These are phyloP conservation scores for Lochmaea capreae DNA, from an alignment of 2,888 invertebrate genomes.

Conservation along the genomic window DNA sequence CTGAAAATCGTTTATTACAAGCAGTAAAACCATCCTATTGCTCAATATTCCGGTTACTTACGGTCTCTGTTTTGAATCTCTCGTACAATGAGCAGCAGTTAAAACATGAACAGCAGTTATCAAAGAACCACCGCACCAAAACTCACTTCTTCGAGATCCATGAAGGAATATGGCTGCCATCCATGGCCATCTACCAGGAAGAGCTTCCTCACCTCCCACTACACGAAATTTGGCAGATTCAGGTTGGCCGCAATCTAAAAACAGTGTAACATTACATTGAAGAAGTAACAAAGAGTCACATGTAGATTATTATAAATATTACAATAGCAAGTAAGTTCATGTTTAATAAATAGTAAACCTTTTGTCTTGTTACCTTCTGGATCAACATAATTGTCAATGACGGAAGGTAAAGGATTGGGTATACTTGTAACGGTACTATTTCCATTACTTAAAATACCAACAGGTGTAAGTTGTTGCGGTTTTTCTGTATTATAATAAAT, in stretches of 20 bases:
- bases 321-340: background rate
- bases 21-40: constrained; percentile 7
- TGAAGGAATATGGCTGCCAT: constrained; percentile 94
- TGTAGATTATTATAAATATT: background rate
- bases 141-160: constrained; percentile 85
- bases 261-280: background rate
- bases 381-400: constrained; percentile 66
- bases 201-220: constrained; percentile 88
- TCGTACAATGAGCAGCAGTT: constrained; percentile 94
- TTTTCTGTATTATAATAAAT: constrained; percentile 52
- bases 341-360: background rate
- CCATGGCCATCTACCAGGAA: constrained; percentile 95
- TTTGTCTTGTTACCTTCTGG: constrained; percentile 65
- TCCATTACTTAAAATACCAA: constrained; percentile 4
- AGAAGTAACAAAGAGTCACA: background rate
- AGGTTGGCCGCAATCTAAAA: constrained; percentile 82
- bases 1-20: constrained; percentile 65
- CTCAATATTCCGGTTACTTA: constrained; percentile 66
- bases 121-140: constrained; percentile 94
- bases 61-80: constrained; percentile 90
- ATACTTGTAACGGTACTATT: constrained; percentile 22
- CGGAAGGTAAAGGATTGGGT: constrained; percentile 29
- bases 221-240: constrained; percentile 88
- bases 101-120: constrained; percentile 84
- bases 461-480: constrained; percentile 40